A percentile compares a stretch with the other conserved stretches of the same genome.
Evolutionary conservation across 2,888 invertebrate genomes (phyloP).

Genomic region (Noctua pronuba): DNA sequence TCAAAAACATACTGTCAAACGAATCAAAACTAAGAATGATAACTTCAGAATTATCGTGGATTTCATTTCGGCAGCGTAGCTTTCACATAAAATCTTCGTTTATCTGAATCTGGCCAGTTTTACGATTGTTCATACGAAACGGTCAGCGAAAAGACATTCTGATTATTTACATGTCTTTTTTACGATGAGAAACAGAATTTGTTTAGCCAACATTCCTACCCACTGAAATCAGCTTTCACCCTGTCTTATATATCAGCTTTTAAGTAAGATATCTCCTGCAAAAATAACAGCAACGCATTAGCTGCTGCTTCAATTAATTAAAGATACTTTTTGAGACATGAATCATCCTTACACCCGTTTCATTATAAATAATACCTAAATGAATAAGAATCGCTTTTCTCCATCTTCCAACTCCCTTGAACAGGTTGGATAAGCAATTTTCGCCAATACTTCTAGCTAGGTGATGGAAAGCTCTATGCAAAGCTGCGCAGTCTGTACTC

Average conservation of each 20-base stretch:
- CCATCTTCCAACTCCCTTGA: background rate
- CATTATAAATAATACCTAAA: background rate
- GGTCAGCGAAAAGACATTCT: conserved; percentile 39
- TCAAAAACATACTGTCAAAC: conserved; percentile 17
- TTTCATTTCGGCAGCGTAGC: conserved; percentile 24
- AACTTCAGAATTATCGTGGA: background rate
- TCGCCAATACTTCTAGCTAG: background rate
- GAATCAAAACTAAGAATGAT: background rate
- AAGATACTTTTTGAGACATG: conserved; percentile 29
- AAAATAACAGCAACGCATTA: conserved; percentile 26
- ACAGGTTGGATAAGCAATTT: background rate
- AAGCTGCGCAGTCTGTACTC: background rate
- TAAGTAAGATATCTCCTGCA: conserved; percentile 21
- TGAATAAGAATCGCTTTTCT: background rate
- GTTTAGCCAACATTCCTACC: conserved; percentile 50
- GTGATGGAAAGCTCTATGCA: background rate
- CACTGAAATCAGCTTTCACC: conserved; percentile 50
- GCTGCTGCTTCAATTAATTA: conserved; percentile 28
- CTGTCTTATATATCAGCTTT: conserved; percentile 16
- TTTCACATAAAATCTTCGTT: conserved; percentile 24
- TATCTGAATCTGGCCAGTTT: conserved; percentile 50
- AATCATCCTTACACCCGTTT: conserved; percentile 17
- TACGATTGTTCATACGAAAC: conserved; percentile 48
- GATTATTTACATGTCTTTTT: conserved; percentile 56
- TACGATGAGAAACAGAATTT: conserved; percentile 50